phyloP scores from a whole-genome alignment of 1,140 invertebrate species.

The Penaeus chinensis region DNA sequence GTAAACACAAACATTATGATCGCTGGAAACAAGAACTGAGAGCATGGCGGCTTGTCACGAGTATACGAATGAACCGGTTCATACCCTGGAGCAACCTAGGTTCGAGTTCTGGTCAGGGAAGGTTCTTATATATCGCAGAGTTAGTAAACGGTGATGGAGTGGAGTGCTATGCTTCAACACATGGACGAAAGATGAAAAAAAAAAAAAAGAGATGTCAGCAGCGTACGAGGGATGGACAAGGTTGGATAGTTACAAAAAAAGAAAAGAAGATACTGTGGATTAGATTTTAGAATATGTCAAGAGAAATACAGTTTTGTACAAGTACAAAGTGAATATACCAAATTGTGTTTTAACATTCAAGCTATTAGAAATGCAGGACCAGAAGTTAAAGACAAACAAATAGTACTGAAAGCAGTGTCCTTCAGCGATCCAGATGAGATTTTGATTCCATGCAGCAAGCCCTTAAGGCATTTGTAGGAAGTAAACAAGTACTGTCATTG shows the following conservation, averaged over 20 bases:
- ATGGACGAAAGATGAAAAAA: background rate
- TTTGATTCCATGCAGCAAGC: background rate
- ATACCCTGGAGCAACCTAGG: no score
- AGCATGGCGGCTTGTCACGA: background rate
- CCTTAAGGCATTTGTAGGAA: background rate
- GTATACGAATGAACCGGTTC: background rate
- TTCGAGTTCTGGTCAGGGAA: no score
- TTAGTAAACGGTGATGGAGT: background rate
- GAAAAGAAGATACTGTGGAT: no score
- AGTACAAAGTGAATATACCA: background rate
- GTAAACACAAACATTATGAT: background rate
- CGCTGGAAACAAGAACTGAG: background rate
- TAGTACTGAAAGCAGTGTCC: background rate
- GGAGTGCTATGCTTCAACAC: background rate
- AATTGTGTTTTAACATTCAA: background rate
- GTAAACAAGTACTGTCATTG: no score
- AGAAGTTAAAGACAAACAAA: slow-evolving; percentile 14
- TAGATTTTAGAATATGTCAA: background rate
- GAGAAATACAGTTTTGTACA: background rate
- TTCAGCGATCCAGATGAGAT: background rate
- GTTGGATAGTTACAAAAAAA: background rate
- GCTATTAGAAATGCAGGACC: background rate
- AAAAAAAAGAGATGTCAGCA: background rate
- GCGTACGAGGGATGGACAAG: background rate
- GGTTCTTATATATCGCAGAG: background rate